Base-by-base conservation (phyloP, 2,888 invertebrate genomes). In the Emmelina monodactyla region DNA sequence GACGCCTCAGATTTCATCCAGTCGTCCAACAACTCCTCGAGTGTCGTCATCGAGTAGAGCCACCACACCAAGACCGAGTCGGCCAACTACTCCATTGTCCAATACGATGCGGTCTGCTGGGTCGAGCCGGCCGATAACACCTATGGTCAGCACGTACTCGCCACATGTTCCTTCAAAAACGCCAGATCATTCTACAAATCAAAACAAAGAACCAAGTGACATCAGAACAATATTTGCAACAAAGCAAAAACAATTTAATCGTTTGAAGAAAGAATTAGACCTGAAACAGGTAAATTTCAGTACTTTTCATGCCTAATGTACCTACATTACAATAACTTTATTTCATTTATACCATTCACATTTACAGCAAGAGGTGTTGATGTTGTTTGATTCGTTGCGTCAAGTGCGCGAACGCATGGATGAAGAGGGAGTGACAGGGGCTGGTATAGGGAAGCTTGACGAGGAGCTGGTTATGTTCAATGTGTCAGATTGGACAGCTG, bases 191-290 rank as follows among this genome's bases (percentile, higher is more conserved):
- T n/a, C n/a, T n/a, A n/a, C n/a, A n/a, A n/a, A n/a, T n/a, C n/a
- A n/a, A n/a, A n/a, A n/a, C n/a, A n/a, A n/a, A n/a, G n/a, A n/a
- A n/a, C n/a, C n/a, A n/a, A n/a, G n/a, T n/a, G n/a, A n/a, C n/a
- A n/a, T n/a, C n/a, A 64, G 60, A 49, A 42, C 57, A 1, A 39
- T 49, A 2, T 73, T 58, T 36, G 37, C 39, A 5, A 40, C 44
- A 10, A 76, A 68, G 42, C 61, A 67, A 29, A 59, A 55, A 42
- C 58, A 68, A 48, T 76, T 71, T 44, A 58, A 61, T 14, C 42
- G 37, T 13, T 49, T 78, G 63, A 79, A 78, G 44, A 78, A 65
- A 43, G 78, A 78, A 39, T 49, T 79, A n/a, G 78, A 79, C 49
- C 41, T 76, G 16, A 78, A 75, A 53, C 79, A 79, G 60, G 79